phyloP scores from a whole-genome alignment of 2,113 vertebrate species.

The Todiramphus chloris region DNA sequence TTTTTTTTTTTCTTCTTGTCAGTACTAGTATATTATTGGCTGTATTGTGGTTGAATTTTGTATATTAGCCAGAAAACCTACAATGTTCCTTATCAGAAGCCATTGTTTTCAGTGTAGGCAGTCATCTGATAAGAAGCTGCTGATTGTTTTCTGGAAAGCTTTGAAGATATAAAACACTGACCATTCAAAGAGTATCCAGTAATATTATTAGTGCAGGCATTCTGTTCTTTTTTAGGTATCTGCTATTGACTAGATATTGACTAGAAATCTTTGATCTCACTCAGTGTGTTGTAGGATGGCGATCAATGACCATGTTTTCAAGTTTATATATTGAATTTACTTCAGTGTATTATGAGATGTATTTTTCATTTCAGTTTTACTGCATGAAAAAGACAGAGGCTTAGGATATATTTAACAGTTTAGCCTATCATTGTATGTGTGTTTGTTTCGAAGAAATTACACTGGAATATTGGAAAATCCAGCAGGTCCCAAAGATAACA shows the following conservation, averaged over 20 bases:
- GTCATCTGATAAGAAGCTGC: neutral
- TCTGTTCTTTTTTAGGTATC: neutral
- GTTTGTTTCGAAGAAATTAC: neutral
- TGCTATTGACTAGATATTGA: neutral
- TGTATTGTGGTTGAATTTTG: neutral
- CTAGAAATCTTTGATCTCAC: neutral
- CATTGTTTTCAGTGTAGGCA: neutral
- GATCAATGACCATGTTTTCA: neutral
- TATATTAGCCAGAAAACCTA: neutral
- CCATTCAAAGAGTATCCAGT: neutral
- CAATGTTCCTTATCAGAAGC: neutral
- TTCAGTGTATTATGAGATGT: neutral
- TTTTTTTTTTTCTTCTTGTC: neutral
- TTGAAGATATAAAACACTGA: neutral
- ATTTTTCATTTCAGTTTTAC: neutral
- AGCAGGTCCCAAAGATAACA: neutral
- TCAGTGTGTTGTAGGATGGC: neutral
- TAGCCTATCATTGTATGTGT: rapidly evolving
- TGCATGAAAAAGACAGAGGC: neutral
- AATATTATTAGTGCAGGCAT: neutral
- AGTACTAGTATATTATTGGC: neutral
- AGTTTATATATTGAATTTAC: neutral
- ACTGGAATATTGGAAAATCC: neutral
- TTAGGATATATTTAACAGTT: neutral
- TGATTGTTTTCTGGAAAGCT: neutral